These are phyloP conservation scores for Urechis unicinctus DNA, from an alignment of 2,888 invertebrate genomes.

Conservation along the genomic window DNA sequence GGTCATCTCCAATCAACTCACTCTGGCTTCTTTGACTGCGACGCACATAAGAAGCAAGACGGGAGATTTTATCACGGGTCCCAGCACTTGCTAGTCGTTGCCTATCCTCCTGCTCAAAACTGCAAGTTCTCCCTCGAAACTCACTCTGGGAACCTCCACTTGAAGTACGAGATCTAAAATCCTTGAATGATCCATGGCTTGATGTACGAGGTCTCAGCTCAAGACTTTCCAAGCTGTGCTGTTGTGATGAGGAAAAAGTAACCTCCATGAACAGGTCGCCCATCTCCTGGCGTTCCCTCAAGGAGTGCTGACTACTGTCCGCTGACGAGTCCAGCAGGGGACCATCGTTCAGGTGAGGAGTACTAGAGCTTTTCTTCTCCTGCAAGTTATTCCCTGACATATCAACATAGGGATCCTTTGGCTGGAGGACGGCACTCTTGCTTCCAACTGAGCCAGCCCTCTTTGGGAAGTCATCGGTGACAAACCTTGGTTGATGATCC, in stretches of 20 bases:
- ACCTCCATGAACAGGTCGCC: constrained; percentile 46
- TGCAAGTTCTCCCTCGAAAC: constrained; percentile 1
- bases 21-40: constrained; percentile 1
- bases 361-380: constrained; percentile 61
- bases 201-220: constrained; percentile 21
- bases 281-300: constrained; percentile 15
- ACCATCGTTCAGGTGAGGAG: constrained; percentile 57
- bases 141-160: constrained; percentile 3
- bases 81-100: constrained; percentile 3
- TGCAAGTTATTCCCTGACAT: constrained; percentile 29
- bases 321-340: constrained; percentile 12
- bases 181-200: constrained; percentile 6
- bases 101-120: constrained; percentile 3
- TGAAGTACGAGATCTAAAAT: constrained; percentile 8
- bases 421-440: constrained; percentile 53
- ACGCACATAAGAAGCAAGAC: background rate
- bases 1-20: background rate
- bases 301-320: background rate
- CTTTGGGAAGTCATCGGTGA: constrained; percentile 53
- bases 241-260: too few species aligned
- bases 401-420: constrained; percentile 24
- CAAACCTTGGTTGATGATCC: too few species aligned
- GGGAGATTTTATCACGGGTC: background rate
- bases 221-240: constrained; percentile 32
- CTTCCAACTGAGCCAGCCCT: constrained; percentile 83